Evolutionary conservation across 2,888 invertebrate genomes (phyloP).

Genomic region (Melolontha melolontha): DNA sequence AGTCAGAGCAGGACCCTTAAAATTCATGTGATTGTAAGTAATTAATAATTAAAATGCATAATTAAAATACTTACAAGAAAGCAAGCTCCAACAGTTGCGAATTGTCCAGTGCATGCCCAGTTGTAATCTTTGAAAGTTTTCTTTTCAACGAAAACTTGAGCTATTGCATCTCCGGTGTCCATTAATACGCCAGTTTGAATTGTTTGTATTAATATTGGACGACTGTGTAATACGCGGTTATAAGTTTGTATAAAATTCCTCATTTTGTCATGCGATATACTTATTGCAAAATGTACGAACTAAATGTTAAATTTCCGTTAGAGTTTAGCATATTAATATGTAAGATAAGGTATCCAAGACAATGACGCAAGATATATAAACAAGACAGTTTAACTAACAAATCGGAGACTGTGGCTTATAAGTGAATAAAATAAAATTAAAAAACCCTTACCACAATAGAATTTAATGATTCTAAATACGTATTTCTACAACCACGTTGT

Average conservation of each 20-base stretch:
- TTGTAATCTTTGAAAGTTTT: constrained; percentile 68
- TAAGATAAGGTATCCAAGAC: too few species aligned
- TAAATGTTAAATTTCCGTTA: too few species aligned
- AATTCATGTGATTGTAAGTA: background rate
- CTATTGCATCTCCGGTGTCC: constrained; percentile 82
- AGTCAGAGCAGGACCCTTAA: constrained; percentile 74
- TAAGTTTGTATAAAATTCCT: constrained; percentile 42
- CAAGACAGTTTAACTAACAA: too few species aligned
- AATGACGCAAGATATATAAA: too few species aligned
- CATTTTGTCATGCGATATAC: background rate
- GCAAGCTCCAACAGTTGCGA: constrained; percentile 76
- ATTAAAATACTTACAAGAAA: constrained; percentile 68
- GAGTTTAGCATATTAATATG: too few species aligned
- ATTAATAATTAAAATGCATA: background rate
- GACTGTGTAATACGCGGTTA: constrained; percentile 44
- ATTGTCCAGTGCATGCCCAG: constrained; percentile 71
- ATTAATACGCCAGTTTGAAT: constrained; percentile 78
- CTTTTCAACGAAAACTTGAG: constrained; percentile 75
- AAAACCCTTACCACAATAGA: too few species aligned
- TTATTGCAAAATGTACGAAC: background rate
- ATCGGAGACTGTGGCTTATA: too few species aligned
- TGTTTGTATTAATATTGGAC: constrained; percentile 72
- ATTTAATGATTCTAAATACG: too few species aligned
- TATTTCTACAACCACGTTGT: too few species aligned
- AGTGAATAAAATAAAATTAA: too few species aligned